Percentiles rank a stretch among this genome's conserved stretches.
phyloP scores from a whole-genome alignment of 2,113 vertebrate species.

The Sapayoa aenigma region DNA sequence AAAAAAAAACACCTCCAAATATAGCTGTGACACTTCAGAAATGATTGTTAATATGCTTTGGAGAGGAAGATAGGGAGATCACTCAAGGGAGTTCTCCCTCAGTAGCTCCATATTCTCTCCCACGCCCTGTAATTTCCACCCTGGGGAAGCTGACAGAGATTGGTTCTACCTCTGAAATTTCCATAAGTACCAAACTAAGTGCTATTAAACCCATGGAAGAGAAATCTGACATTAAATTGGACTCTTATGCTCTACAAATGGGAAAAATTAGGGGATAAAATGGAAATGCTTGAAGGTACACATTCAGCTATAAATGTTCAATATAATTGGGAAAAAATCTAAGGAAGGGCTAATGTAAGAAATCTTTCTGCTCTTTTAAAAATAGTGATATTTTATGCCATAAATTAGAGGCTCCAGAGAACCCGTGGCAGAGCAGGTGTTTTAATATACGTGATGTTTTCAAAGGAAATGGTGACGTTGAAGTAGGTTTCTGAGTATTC shows the following conservation, averaged over 20 bases:
- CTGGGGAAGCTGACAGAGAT: constrained; percentile 47
- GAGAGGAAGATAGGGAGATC: neutral
- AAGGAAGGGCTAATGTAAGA: neutral
- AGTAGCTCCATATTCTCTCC: constrained; percentile 38
- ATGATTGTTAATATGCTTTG: neutral
- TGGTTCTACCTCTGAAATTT: constrained; percentile 59
- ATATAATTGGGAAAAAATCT: neutral
- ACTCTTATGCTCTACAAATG: constrained; percentile 18
- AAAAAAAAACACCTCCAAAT: neutral
- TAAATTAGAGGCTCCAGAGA: constrained; percentile 21
- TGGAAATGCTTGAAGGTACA: constrained; percentile 47
- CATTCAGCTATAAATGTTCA: constrained; percentile 1
- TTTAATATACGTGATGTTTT: neutral
- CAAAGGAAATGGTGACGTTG: fast-evolving
- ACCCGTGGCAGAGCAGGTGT: neutral
- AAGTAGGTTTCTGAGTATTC: neutral
- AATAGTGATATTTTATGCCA: neutral
- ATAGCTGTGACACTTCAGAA: neutral
- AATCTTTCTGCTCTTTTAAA: constrained; percentile 33
- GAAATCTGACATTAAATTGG: constrained; percentile 62
- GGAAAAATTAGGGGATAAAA: constrained; percentile 50
- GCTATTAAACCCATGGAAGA: constrained; percentile 59
- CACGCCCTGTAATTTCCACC: constrained; percentile 40
- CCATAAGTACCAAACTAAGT: constrained; percentile 54
- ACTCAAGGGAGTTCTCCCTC: constrained; percentile 34